Evolutionary conservation across 1,140 invertebrate genomes (phyloP).

Genomic region (Camponotus floridanus): DNA sequence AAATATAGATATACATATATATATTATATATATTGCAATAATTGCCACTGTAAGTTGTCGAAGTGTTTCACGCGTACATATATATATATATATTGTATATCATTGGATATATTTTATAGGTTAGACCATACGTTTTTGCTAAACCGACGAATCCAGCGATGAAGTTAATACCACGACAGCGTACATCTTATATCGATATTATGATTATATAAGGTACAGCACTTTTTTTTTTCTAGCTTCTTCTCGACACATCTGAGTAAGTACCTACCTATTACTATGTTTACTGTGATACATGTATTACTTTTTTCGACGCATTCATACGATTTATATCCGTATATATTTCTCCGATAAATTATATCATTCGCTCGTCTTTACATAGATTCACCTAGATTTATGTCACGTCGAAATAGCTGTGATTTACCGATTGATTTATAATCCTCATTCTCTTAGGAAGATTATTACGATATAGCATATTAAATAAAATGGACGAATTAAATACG

Average conservation of each 20-base stretch:
- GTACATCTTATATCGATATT: conserved; percentile 26
- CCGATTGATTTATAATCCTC: conserved; percentile 51
- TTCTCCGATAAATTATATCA: conserved; percentile 41
- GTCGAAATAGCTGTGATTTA: conserved; percentile 63
- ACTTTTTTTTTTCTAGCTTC: conserved; percentile 1
- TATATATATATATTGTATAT: conserved; percentile 47
- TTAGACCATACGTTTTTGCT: conserved; percentile 66
- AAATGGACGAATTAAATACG: conserved; percentile 55
- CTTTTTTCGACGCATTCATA: conserved; percentile 27
- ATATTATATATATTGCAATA: conserved; percentile 67
- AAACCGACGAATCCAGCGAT: conserved; percentile 43
- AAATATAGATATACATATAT: conserved; percentile 51
- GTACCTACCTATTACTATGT: conserved; percentile 19
- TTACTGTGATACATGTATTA: conserved; percentile 46
- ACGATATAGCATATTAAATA: conserved; percentile 57
- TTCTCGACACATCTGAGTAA: not conserved
- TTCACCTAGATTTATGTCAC: conserved; percentile 55
- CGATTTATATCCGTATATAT: conserved; percentile 20
- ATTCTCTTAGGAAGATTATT: conserved; percentile 53
- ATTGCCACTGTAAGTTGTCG: conserved; percentile 64
- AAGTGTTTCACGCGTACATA: conserved; percentile 61
- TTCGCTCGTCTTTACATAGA: conserved; percentile 49
- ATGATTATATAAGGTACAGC: conserved; percentile 30
- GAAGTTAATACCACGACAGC: conserved; percentile 43
- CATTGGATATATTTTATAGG: conserved; percentile 65